Percentiles rank a stretch among this genome's conserved stretches.
Evolutionary conservation across 2,888 invertebrate genomes (phyloP).

Genomic region (Nephrocerus scutellatus): DNA sequence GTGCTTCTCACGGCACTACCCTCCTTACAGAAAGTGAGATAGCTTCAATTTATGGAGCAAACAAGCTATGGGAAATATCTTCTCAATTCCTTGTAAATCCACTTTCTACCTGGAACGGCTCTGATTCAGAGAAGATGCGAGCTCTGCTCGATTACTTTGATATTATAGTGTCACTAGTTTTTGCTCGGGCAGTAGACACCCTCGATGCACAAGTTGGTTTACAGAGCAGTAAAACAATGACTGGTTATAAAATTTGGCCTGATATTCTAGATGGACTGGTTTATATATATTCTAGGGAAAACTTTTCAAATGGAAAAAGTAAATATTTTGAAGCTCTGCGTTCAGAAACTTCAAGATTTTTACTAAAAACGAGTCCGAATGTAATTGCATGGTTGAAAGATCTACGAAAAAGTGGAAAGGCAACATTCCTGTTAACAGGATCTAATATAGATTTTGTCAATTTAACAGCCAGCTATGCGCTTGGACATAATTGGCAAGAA

Average conservation of each 20-base stretch:
- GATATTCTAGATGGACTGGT: constrained; percentile 57
- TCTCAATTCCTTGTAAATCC: constrained; percentile 52
- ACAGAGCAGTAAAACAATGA: constrained; percentile 24
- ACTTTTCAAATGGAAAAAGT: constrained; percentile 53
- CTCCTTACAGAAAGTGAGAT: constrained; percentile 53
- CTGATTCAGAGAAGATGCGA: constrained; percentile 53
- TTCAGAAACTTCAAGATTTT: constrained; percentile 53
- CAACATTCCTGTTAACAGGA: constrained; percentile 63
- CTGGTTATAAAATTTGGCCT: constrained; percentile 56
- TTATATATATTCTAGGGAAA: constrained; percentile 55
- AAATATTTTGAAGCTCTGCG: constrained; percentile 58
- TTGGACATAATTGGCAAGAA: constrained; percentile 60
- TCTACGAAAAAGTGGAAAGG: constrained; percentile 51
- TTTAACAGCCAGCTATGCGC: constrained; percentile 55
- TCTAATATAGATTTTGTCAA: constrained; percentile 65
- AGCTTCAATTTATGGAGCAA: constrained; percentile 52
- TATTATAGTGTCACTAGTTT: constrained; percentile 57
- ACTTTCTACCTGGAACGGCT: constrained; percentile 58
- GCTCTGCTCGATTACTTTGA: constrained; percentile 69
- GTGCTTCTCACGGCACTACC: constrained; percentile 61
- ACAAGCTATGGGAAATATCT: constrained; percentile 52
- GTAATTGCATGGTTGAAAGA: constrained; percentile 55
- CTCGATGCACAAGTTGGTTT: constrained; percentile 48
- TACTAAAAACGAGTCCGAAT: constrained; percentile 51
- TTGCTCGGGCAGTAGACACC: constrained; percentile 60